phyloP scores from a whole-genome alignment of 2,888 invertebrate species.

The Onchidella celtica region DNA sequence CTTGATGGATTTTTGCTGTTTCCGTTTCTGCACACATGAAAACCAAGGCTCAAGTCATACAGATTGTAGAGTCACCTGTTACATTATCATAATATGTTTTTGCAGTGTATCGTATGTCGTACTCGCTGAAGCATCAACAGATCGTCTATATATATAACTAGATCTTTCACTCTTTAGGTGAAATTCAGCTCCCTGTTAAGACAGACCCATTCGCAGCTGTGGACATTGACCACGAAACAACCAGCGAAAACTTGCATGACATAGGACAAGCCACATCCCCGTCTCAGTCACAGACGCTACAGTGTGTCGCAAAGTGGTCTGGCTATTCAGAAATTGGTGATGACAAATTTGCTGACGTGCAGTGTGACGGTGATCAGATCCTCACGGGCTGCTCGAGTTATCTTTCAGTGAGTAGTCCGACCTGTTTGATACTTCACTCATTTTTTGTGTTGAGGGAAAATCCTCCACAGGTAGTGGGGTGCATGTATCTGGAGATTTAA shows the following conservation, averaged over 20 bases:
- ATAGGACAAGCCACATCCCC: constrained; percentile 31
- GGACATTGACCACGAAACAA: constrained; percentile 39
- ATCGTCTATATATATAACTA: not conserved
- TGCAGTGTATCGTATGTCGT: too few species aligned
- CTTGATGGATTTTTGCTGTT: too few species aligned
- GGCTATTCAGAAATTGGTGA: constrained; percentile 46
- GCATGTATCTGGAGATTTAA: too few species aligned
- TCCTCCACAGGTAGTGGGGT: too few species aligned
- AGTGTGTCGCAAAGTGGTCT: constrained; percentile 49
- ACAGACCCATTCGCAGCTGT: constrained; percentile 22
- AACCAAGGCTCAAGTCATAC: too few species aligned
- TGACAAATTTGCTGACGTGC: constrained; percentile 40
- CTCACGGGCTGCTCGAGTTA: constrained; percentile 52
- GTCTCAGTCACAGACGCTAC: constrained; percentile 14
- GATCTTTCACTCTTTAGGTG: not conserved
- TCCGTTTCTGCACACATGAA: too few species aligned
- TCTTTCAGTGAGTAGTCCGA: constrained; percentile 40
- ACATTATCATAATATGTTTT: too few species aligned
- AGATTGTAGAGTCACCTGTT: too few species aligned
- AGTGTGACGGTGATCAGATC: constrained; percentile 48
- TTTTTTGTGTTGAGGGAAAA: too few species aligned
- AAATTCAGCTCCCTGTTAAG: constrained; percentile 31
- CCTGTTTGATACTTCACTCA: too few species aligned
- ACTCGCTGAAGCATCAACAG: too few species aligned
- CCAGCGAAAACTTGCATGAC: constrained; percentile 29